These are phyloP conservation scores for Echinops telfairi DNA, from an alignment of 2,113 vertebrate genomes.

Conservation along the genomic window DNA sequence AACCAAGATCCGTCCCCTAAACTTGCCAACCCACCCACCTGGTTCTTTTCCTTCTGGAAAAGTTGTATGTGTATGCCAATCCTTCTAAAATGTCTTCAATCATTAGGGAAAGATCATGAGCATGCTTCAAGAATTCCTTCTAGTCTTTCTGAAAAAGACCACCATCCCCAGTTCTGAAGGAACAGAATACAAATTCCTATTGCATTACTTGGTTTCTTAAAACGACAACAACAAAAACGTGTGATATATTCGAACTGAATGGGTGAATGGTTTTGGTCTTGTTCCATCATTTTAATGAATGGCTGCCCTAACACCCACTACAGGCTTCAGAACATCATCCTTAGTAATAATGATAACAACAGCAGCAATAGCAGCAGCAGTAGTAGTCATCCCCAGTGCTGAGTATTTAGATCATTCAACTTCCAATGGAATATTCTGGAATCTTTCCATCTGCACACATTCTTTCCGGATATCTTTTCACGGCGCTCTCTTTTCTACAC, in stretches of 20 bases:
- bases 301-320: background rate
- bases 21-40: background rate
- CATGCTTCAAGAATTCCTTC: background rate
- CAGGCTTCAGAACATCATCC: background rate
- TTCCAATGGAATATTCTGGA: background rate
- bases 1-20: background rate
- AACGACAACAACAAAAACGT: background rate
- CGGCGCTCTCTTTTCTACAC: background rate
- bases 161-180: background rate
- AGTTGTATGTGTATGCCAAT: background rate
- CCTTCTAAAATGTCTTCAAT: too few relatives aligned
- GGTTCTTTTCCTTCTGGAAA: background rate
- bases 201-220: conserved; percentile 11
- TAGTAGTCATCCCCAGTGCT: background rate
- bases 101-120: too few relatives aligned
- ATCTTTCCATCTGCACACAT: background rate
- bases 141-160: background rate
- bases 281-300: background rate
- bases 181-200: conserved; percentile 21
- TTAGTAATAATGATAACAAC: too few relatives aligned
- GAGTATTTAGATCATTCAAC: background rate
- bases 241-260: conserved; percentile 22
- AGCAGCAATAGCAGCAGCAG: too few relatives aligned
- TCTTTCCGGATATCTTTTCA: background rate
- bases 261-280: background rate